phyloP scores from a whole-genome alignment of 2,113 vertebrate genomes.

The Pituophis catenifer region DNA sequence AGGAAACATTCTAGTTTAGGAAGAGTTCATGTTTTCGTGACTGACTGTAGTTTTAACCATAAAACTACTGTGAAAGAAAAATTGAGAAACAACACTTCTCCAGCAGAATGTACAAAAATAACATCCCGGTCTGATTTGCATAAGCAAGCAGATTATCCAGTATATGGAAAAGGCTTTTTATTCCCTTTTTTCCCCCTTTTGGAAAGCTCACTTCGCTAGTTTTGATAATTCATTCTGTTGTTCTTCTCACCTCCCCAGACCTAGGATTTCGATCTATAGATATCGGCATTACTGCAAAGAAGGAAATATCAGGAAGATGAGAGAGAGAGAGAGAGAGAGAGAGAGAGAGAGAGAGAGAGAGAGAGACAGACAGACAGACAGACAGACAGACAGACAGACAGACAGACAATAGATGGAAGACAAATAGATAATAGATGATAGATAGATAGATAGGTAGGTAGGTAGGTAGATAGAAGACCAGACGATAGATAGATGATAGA shows the following conservation, averaged over 20 bases:
- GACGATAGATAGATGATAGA: neutral
- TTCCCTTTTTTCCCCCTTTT: neutral
- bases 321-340: neutral
- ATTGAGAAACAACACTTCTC: conserved; percentile 52
- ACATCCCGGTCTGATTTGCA: conserved; percentile 59
- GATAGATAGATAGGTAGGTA: neutral
- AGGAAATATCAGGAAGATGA: conserved; percentile 61
- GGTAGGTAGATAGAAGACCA: neutral
- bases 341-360: conserved; percentile 14
- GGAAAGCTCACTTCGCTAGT: conserved; percentile 64
- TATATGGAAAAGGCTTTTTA: conserved; percentile 61
- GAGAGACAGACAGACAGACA: too few species aligned
- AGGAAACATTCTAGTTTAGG: conserved; percentile 40
- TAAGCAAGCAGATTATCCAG: conserved; percentile 62
- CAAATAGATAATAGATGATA: neutral
- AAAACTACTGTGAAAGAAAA: conserved; percentile 13
- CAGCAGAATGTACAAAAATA: conserved; percentile 26
- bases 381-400: too few species aligned
- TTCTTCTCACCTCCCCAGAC: conserved; percentile 69
- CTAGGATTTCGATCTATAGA: conserved; percentile 60
- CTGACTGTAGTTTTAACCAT: conserved; percentile 42
- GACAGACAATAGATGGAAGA: neutral
- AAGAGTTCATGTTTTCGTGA: conserved; percentile 45
- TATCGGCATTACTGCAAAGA: conserved; percentile 64
- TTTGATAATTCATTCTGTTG: conserved; percentile 70